Conservation (phyloP, 2,888 invertebrate genomes). For the Tanytarsus gracilentus region DNA sequence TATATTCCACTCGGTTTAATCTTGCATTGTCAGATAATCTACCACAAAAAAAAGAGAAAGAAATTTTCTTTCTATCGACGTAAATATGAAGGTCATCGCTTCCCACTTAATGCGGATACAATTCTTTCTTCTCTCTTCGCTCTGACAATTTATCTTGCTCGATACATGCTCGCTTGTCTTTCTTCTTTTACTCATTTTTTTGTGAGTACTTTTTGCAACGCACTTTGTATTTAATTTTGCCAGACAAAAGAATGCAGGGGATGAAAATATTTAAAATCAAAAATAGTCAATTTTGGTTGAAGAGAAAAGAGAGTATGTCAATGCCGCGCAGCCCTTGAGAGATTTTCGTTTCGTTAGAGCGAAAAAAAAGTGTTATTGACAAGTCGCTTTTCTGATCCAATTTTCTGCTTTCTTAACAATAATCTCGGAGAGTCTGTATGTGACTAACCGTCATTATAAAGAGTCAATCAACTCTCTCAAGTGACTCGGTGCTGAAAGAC, state of each 20-base stretch:
- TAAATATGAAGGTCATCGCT: not conserved
- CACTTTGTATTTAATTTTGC: not conserved
- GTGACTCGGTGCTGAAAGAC: not conserved
- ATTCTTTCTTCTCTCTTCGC: too few relatives aligned
- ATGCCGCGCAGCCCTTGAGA: too few relatives aligned
- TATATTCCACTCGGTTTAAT: not conserved
- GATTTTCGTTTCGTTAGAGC: too few relatives aligned
- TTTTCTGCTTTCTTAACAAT: conserved; percentile 14
- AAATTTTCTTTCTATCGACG: not conserved
- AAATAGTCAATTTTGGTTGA: too few relatives aligned
- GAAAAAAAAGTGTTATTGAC: conserved; percentile 19
- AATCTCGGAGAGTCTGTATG: not conserved
- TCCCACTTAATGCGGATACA: not conserved
- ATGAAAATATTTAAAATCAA: not conserved
- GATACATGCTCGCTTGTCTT: not conserved
- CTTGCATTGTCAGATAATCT: not conserved
- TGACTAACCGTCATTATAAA: not conserved
- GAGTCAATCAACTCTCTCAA: not conserved
- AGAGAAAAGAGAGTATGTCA: too few relatives aligned
- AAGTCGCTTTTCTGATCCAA: conserved; percentile 24
- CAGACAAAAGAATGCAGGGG: not conserved
- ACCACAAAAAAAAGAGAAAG: not conserved
- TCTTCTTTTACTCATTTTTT: not conserved
- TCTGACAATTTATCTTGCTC: not conserved
- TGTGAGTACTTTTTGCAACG: not conserved